phyloP scores from a whole-genome alignment of 2,113 vertebrate species.

The Rhinopomastus cyanomelas region DNA sequence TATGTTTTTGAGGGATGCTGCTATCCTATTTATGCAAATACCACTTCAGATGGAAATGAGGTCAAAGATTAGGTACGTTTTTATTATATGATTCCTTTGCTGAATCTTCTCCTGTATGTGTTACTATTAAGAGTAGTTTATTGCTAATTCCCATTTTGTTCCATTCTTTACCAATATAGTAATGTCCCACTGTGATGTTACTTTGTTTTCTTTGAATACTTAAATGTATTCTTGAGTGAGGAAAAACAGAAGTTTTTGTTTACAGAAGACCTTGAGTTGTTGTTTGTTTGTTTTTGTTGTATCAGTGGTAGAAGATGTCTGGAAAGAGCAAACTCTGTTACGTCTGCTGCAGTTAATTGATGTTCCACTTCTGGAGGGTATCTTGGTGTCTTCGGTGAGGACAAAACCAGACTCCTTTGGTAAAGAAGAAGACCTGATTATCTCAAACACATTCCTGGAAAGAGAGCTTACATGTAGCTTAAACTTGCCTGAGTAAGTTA shows the following conservation, averaged over 20 bases:
- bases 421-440: constrained; percentile 79
- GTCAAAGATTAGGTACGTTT: neutral
- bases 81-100: neutral
- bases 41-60: neutral
- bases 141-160: neutral
- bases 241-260: neutral
- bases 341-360: constrained; percentile 84
- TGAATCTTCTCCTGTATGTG: neutral
- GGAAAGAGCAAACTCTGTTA: constrained; percentile 85
- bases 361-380: constrained; percentile 81
- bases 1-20: neutral
- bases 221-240: neutral
- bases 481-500: constrained; percentile 78
- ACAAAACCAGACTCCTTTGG: constrained; percentile 48
- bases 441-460: constrained; percentile 86
- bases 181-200: neutral
- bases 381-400: constrained; percentile 78
- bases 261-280: neutral
- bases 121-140: neutral
- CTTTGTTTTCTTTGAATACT: neutral
- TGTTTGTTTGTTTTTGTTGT: neutral
- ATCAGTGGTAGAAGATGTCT: constrained; percentile 81
- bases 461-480: constrained; percentile 77
- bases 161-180: neutral
- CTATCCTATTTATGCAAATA: neutral